Conservation (phyloP, 2,888 invertebrate species). For the Julus scandinavius region DNA sequence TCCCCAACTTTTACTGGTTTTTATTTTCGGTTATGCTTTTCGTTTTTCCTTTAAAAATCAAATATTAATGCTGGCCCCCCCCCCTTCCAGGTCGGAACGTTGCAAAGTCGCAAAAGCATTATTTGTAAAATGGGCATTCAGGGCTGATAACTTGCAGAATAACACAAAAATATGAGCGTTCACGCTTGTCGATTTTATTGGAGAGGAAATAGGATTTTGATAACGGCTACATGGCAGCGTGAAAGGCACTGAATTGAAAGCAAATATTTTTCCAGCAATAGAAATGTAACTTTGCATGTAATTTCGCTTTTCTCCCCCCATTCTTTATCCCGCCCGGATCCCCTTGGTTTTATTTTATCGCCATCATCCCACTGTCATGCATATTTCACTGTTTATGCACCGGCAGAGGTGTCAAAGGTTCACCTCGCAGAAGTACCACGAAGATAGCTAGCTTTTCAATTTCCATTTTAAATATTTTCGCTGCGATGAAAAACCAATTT, state of each 20-base stretch:
- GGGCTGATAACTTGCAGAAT: slow-evolving; percentile 18
- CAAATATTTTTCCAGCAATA: slow-evolving; percentile 34
- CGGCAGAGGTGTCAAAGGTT: slow-evolving; percentile 26
- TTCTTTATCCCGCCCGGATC: neutral
- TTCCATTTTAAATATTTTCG: slow-evolving; percentile 26
- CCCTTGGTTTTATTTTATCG: neutral
- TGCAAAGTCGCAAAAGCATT: neutral
- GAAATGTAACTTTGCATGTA: slow-evolving; percentile 47
- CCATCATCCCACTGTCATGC: slow-evolving; percentile 33
- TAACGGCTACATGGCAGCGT: slow-evolving; percentile 36
- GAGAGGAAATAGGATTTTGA: slow-evolving; percentile 49
- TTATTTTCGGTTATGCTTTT: neutral
- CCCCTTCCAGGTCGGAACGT: neutral
- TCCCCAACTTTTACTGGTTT: neutral
- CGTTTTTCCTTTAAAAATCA: neutral
- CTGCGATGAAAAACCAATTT: slow-evolving; percentile 26
- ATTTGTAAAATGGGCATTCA: slow-evolving; percentile 25
- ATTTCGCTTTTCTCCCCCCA: slow-evolving; percentile 31
- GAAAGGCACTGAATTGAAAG: slow-evolving; percentile 48
- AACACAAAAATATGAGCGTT: slow-evolving; percentile 44
- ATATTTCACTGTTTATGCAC: slow-evolving; percentile 29
- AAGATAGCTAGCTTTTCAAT: slow-evolving; percentile 33
- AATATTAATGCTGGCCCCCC: neutral
- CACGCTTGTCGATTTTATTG: slow-evolving; percentile 48
- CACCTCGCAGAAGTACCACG: neutral